Conservation (phyloP, 2,888 invertebrate genomes). For the Cantharis nigra region DNA sequence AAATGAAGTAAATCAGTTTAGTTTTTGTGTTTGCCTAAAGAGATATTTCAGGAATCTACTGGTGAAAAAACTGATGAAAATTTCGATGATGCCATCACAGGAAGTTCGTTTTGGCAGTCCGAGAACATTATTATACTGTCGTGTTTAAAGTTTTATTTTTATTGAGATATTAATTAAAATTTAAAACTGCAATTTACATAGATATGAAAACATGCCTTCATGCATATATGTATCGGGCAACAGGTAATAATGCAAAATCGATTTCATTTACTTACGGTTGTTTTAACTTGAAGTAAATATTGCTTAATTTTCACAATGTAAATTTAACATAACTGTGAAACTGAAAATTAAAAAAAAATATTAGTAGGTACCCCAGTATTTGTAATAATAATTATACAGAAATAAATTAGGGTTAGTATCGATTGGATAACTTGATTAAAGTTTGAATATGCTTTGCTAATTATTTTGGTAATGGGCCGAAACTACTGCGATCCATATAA, state of each 20-base stretch:
- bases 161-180: neutral
- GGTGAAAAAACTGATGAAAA: neutral
- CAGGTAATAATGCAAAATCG: neutral
- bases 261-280: neutral
- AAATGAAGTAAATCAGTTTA: no score
- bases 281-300: neutral
- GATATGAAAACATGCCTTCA: neutral
- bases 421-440: no score
- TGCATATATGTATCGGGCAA: neutral
- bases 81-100: neutral
- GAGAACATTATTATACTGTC: neutral
- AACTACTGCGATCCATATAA: neutral
- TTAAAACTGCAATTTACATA: neutral
- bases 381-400: no score
- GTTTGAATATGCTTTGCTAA: neutral
- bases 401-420: no score
- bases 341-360: no score
- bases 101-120: neutral
- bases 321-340: neutral
- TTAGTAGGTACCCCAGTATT: no score
- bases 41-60: no score
- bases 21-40: no score
- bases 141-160: neutral
- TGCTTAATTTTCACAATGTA: neutral
- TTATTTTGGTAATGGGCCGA: neutral